phyloP scores from a whole-genome alignment of 2,888 invertebrate genomes.

The Mythimna impura region DNA sequence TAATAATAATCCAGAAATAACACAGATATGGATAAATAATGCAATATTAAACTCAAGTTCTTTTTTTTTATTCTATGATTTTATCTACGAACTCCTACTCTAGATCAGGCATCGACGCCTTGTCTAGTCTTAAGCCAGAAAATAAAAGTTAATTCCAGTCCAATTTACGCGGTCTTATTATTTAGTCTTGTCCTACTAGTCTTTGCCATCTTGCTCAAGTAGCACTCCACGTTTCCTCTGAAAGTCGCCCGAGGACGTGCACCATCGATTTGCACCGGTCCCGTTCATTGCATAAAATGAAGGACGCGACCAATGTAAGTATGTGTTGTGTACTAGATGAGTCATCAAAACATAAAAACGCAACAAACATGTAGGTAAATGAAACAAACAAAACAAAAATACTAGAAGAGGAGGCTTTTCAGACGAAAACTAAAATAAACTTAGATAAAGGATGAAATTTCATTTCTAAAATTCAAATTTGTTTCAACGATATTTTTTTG shows the following conservation, averaged over 20 bases:
- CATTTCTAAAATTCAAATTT: background rate
- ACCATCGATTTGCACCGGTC: conserved; percentile 44
- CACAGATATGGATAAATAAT: no score
- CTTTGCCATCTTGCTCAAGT: conserved; percentile 6
- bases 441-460: background rate
- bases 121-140: background rate
- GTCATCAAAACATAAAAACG: conserved; percentile 21
- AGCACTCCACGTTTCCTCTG: conserved; percentile 36
- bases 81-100: background rate
- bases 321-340: conserved; percentile 22
- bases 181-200: conserved; percentile 3
- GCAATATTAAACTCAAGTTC: no score
- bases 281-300: conserved; percentile 52
- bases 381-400: background rate
- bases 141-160: background rate
- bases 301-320: conserved; percentile 36
- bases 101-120: no score
- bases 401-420: background rate
- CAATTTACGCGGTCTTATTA: conserved; percentile 6
- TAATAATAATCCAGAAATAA: no score
- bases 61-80: background rate
- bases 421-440: background rate
- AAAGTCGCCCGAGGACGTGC: conserved; percentile 45
- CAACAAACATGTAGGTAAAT: background rate
- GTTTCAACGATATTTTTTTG: background rate